A percentile compares a stretch with the other conserved stretches of the same genome.
Conservation (phyloP, 2,113 vertebrate genomes). For the Mus musculus region DNA sequence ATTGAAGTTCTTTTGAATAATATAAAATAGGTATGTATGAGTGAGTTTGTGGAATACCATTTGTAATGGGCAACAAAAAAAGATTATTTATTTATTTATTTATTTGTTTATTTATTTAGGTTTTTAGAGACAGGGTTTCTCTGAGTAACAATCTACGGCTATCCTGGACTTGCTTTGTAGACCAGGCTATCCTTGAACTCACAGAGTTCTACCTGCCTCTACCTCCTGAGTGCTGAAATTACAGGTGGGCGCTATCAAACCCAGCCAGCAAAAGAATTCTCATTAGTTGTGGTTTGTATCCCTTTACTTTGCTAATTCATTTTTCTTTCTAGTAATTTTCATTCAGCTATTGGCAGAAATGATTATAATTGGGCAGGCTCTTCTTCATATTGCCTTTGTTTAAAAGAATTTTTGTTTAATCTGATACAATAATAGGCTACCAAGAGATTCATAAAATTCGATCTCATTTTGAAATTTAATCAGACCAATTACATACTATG, state of each 20-base stretch:
- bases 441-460: conserved; percentile 78
- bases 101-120: too few species aligned
- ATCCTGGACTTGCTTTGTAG: too few species aligned
- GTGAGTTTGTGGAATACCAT: background rate
- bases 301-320: conserved; percentile 75
- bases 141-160: too few species aligned
- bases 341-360: conserved; percentile 73
- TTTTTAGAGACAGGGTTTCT: too few species aligned
- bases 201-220: too few species aligned
- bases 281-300: conserved; percentile 55
- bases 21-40: background rate
- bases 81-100: conserved; percentile 12
- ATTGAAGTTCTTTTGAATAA: background rate
- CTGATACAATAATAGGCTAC: conserved; percentile 62
- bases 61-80: background rate
- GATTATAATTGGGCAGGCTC: conserved; percentile 44
- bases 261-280: conserved; percentile 33
- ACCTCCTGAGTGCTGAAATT: too few species aligned
- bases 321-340: conserved; percentile 74
- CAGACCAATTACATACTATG: conserved; percentile 2
- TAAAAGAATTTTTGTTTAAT: conserved; percentile 71
- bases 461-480: conserved; percentile 68
- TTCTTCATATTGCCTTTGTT: conserved; percentile 70
- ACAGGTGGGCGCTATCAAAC: too few species aligned
- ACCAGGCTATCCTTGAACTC: too few species aligned